A percentile compares a stretch with the other conserved stretches of the same genome.
Conservation (phyloP, 2,888 invertebrate genomes). For the Trissolcus japonicus region DNA sequence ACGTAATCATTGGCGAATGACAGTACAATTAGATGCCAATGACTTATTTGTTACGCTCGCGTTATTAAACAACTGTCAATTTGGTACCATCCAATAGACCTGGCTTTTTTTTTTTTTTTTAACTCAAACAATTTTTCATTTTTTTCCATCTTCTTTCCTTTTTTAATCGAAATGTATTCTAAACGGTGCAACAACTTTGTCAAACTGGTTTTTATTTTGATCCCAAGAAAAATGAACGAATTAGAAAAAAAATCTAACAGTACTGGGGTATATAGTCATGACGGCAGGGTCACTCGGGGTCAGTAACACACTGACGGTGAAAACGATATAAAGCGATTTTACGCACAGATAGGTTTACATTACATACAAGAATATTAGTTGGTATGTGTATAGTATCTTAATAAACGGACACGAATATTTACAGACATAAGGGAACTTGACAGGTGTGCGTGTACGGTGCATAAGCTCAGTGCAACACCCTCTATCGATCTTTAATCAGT, state of each 20-base stretch:
- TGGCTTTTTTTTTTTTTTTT: no score
- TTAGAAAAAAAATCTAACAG: constrained; percentile 69
- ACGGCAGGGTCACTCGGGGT: constrained; percentile 75
- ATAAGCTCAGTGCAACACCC: constrained; percentile 53
- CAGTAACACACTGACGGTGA: constrained; percentile 74
- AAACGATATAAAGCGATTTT: constrained; percentile 58
- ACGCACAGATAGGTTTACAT: constrained; percentile 35
- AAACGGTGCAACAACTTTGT: background rate
- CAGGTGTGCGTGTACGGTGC: constrained; percentile 57
- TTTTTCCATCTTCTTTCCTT: no score
- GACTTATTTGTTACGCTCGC: constrained; percentile 40
- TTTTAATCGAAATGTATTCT: constrained; percentile 19
- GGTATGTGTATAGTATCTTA: constrained; percentile 44
- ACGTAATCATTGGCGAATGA: constrained; percentile 22
- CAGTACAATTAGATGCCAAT: constrained; percentile 29
- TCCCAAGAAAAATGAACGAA: constrained; percentile 50
- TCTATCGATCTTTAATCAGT: constrained; percentile 64
- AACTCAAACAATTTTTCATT: no score
- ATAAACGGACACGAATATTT: constrained; percentile 54
- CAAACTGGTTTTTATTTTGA: no score
- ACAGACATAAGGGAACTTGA: constrained; percentile 55
- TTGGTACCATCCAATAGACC: constrained; percentile 5
- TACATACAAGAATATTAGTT: constrained; percentile 19
- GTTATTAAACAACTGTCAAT: background rate
- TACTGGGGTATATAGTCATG: constrained; percentile 68